These are phyloP conservation scores for Coenonympha glycerion DNA, from an alignment of 2,888 invertebrate genomes.

Conservation along the genomic window DNA sequence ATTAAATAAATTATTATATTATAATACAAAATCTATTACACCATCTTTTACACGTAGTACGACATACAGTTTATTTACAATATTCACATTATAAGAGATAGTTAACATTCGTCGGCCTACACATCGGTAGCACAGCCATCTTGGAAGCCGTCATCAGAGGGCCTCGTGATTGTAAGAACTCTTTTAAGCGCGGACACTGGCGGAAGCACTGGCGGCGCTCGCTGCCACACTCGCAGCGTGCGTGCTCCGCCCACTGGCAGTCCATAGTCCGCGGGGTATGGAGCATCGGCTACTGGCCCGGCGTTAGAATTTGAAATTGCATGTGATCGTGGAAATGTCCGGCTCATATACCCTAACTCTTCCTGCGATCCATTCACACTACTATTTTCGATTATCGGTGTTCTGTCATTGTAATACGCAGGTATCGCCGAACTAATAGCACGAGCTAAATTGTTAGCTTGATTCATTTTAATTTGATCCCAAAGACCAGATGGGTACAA, in stretches of 20 bases:
- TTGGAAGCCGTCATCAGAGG: slow-evolving; percentile 93
- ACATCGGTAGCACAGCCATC: slow-evolving; percentile 95
- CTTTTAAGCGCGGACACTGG: slow-evolving; percentile 90
- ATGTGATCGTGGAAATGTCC: slow-evolving; percentile 77
- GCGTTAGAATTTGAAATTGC: slow-evolving; percentile 62
- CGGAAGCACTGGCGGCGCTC: slow-evolving; percentile 88
- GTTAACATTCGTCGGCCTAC: slow-evolving; percentile 57
- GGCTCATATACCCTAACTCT: slow-evolving; percentile 78
- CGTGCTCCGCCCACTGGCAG: slow-evolving; percentile 82
- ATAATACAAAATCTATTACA: slow-evolving; percentile 74
- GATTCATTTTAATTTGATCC: slow-evolving; percentile 78
- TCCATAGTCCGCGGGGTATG: slow-evolving; percentile 87
- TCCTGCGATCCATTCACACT: slow-evolving; percentile 77
- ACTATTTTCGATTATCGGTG: slow-evolving; percentile 82
- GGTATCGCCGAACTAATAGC: slow-evolving; percentile 75
- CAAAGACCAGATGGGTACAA: slow-evolving; percentile 87
- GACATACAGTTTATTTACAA: slow-evolving; percentile 32
- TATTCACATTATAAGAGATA: slow-evolving; percentile 34
- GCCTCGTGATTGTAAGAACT: slow-evolving; percentile 87
- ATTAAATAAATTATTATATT: slow-evolving; percentile 66
- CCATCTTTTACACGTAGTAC: slow-evolving; percentile 46
- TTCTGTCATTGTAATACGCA: slow-evolving; percentile 82
- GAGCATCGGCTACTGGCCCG: slow-evolving; percentile 51
- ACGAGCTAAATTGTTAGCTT: slow-evolving; percentile 74
- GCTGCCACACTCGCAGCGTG: slow-evolving; percentile 90